Evolutionary conservation across 2,797 vertebrate species (phyloP).

Genomic region (Odontamblyopus lacepedii): DNA sequence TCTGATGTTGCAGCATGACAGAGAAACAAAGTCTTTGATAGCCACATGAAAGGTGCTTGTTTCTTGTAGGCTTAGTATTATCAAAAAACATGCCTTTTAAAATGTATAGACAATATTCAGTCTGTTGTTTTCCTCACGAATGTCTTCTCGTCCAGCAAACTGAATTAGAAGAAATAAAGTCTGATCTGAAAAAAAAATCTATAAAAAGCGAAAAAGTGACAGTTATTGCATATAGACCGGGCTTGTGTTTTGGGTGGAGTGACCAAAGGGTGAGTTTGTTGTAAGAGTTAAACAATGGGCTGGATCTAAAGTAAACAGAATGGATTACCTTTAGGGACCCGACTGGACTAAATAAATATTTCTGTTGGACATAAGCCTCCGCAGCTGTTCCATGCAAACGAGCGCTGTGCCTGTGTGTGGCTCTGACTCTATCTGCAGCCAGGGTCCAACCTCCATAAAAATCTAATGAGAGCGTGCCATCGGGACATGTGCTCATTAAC

Average conservation of each 20-base stretch:
- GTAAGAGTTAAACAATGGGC: conserved; percentile 8
- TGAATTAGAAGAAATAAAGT: background rate
- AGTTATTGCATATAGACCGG: background rate
- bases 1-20: too few relatives aligned
- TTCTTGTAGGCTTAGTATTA: too few relatives aligned
- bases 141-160: too few relatives aligned
- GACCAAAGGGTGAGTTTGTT: background rate
- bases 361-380: background rate
- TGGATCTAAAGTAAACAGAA: conserved; percentile 1
- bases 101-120: background rate
- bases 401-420: background rate
- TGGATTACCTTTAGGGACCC: background rate
- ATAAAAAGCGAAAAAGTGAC: background rate
- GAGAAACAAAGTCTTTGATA: background rate
- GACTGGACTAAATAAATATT: conserved; percentile 1
- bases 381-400: conserved; percentile 15
- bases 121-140: background rate
- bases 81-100: background rate
- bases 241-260: background rate
- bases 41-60: background rate
- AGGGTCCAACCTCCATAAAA: conserved; percentile 17
- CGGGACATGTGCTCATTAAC: background rate
- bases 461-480: conserved; percentile 16
- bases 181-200: background rate
- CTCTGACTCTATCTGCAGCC: conserved; percentile 18